These are phyloP conservation scores for Schizotus pectinicornis DNA, from an alignment of 2,888 invertebrate species.

Conservation along the genomic window DNA sequence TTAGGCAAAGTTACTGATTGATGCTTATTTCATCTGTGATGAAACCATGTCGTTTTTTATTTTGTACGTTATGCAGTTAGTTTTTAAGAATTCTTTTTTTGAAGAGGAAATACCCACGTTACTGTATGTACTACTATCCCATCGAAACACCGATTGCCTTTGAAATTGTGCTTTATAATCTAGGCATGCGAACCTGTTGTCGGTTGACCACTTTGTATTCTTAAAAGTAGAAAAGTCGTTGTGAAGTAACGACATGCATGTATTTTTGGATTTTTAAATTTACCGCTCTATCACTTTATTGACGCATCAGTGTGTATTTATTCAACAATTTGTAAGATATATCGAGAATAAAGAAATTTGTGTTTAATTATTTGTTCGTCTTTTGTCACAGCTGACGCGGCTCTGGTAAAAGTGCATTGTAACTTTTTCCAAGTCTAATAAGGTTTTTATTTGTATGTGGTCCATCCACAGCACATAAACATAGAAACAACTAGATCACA, in stretches of 20 bases:
- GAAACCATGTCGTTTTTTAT: conserved; percentile 34
- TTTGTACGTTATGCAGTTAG: conserved; percentile 31
- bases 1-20: conserved; percentile 33
- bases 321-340: conserved; percentile 38
- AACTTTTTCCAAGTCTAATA: too few species aligned
- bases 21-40: conserved; percentile 45
- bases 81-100: conserved; percentile 7
- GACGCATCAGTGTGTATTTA: conserved; percentile 29
- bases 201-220: conserved; percentile 14
- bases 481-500: too few species aligned
- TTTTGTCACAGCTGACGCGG: too few species aligned
- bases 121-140: too few species aligned
- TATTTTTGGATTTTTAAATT: conserved; percentile 38
- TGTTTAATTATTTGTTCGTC: not conserved
- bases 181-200: conserved; percentile 23
- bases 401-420: too few species aligned
- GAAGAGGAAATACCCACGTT: not conserved
- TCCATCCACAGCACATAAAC: too few species aligned
- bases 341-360: conserved; percentile 26
- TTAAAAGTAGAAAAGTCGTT: conserved; percentile 5
- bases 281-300: conserved; percentile 27
- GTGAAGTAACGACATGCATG: conserved; percentile 23
- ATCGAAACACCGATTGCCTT: conserved; percentile 21
- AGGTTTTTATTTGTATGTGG: too few species aligned
- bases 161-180: conserved; percentile 26